phyloP scores from a whole-genome alignment of 1,140 invertebrate genomes.

The Drosophila elegans region DNA sequence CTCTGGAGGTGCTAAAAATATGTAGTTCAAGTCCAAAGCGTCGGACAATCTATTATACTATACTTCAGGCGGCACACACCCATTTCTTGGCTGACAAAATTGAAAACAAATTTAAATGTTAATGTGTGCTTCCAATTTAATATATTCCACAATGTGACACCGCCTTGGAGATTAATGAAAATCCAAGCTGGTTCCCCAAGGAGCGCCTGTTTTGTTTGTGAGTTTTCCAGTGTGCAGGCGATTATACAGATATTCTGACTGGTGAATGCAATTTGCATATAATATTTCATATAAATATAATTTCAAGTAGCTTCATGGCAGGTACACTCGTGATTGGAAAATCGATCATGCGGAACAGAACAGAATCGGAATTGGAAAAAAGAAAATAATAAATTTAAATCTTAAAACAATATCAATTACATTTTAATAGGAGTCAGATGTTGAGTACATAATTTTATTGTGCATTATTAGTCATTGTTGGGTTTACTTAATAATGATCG shows the following conservation, averaged over 20 bases:
- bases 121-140: conserved; percentile 66
- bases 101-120: conserved; percentile 82
- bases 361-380: background rate
- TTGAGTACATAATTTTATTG: too few species aligned
- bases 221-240: conserved; percentile 13
- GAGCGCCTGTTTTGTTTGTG: conserved; percentile 15
- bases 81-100: conserved; percentile 62
- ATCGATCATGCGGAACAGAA: conserved; percentile 6
- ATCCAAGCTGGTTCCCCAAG: conserved; percentile 31
- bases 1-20: conserved; percentile 56
- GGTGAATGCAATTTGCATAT: conserved; percentile 58
- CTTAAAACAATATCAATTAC: too few species aligned
- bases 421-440: too few species aligned
- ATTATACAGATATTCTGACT: conserved; percentile 44
- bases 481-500: too few species aligned
- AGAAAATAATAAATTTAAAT: background rate
- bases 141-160: conserved; percentile 65
- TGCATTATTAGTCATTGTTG: too few species aligned
- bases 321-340: conserved; percentile 21
- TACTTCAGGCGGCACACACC: conserved; percentile 1
- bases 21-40: conserved; percentile 42
- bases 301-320: conserved; percentile 41
- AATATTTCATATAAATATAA: conserved; percentile 55
- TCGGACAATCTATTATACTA: conserved; percentile 33
- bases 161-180: conserved; percentile 71